Conservation (phyloP, 2,888 invertebrate species). For the Stenodema calcarata region DNA sequence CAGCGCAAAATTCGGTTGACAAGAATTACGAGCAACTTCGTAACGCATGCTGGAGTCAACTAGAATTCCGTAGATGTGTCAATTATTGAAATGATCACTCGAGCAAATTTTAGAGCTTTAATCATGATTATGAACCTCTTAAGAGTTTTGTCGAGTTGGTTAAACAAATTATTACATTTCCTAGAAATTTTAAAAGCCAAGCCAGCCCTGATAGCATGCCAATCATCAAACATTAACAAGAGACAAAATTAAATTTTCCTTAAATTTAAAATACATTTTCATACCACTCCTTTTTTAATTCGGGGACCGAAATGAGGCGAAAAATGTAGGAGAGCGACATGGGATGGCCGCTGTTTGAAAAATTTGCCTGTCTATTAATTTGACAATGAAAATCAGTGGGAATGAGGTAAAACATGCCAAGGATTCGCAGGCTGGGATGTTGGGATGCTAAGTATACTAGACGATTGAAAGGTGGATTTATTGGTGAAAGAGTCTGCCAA, state of each 20-base stretch:
- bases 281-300: constrained; percentile 30
- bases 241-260: constrained; percentile 21
- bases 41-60: too few species aligned
- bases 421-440: not conserved
- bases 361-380: not conserved
- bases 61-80: not conserved
- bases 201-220: constrained; percentile 49
- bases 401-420: not conserved
- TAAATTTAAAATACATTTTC: constrained; percentile 36
- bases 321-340: not conserved
- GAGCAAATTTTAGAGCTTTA: too few species aligned
- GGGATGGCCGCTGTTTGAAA: not conserved
- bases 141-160: too few species aligned
- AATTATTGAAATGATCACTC: too few species aligned
- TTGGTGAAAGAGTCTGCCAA: too few species aligned
- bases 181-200: constrained; percentile 1
- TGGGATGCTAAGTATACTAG: not conserved
- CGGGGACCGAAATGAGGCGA: constrained; percentile 16
- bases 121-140: too few species aligned
- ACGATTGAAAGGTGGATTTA: not conserved
- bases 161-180: not conserved
- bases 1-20: too few species aligned
- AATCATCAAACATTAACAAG: constrained; percentile 25
- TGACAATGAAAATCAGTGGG: not conserved
- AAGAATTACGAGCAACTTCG: too few species aligned